Evolutionary conservation across 2,888 invertebrate species (phyloP).

Genomic region (Tribolium freemani): DNA sequence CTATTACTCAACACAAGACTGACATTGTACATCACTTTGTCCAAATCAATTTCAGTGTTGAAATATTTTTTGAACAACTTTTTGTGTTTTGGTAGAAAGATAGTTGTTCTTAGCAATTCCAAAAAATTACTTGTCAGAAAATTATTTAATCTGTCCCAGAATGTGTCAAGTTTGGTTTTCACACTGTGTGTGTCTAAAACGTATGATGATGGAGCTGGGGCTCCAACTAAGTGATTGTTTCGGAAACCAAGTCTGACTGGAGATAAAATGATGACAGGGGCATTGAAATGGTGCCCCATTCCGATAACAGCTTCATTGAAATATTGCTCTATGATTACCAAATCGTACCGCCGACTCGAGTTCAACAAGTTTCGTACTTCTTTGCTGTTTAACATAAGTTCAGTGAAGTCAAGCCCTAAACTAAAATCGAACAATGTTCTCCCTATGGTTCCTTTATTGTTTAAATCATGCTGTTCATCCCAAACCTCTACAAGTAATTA

Average conservation of each 20-base stretch:
- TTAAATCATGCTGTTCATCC: background rate
- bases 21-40: slow-evolving; percentile 54
- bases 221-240: slow-evolving; percentile 68
- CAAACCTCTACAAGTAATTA: background rate
- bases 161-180: slow-evolving; percentile 67
- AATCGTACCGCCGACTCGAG: slow-evolving; percentile 55
- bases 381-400: slow-evolving; percentile 42
- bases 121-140: slow-evolving; percentile 54
- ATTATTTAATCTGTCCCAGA: slow-evolving; percentile 71
- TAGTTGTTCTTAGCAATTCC: slow-evolving; percentile 53
- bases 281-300: slow-evolving; percentile 59
- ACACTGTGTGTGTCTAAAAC: slow-evolving; percentile 63
- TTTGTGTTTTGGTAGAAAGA: slow-evolving; percentile 47
- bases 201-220: slow-evolving; percentile 66
- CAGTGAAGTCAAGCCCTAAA: slow-evolving; percentile 11
- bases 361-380: slow-evolving; percentile 52
- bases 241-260: slow-evolving; percentile 65
- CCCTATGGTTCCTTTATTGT: background rate
- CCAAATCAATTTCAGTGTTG: slow-evolving; percentile 51
- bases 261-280: slow-evolving; percentile 60
- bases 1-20: slow-evolving; percentile 59
- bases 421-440: background rate
- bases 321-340: slow-evolving; percentile 58
- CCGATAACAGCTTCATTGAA: slow-evolving; percentile 58
- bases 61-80: slow-evolving; percentile 54